These are phyloP conservation scores for Gambusia yucatana DNA, from an alignment of 2,797 vertebrate species.

Conservation along the genomic window DNA sequence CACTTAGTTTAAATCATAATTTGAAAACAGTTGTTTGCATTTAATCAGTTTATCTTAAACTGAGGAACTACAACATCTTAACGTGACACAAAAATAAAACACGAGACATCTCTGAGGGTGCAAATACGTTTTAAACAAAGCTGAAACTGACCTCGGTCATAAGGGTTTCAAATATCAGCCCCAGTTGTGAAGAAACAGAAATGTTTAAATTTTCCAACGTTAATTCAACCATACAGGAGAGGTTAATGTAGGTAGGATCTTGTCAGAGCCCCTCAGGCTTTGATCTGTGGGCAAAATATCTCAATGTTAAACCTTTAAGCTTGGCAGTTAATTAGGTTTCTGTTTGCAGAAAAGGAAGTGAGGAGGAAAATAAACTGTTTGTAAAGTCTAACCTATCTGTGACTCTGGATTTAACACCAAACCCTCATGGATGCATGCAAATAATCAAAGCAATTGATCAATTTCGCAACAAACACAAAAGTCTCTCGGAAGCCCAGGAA, in stretches of 20 bases:
- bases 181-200: constrained; percentile 28
- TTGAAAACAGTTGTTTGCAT: background rate
- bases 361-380: constrained; percentile 45
- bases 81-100: background rate
- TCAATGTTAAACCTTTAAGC: constrained; percentile 54
- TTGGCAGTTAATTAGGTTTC: constrained; percentile 65
- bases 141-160: background rate
- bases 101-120: background rate
- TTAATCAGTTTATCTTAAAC: background rate
- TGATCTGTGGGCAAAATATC: constrained; percentile 61
- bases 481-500: constrained; percentile 15
- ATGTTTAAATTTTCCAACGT: constrained; percentile 19
- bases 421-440: constrained; percentile 31
- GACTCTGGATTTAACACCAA: constrained; percentile 30
- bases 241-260: constrained; percentile 50
- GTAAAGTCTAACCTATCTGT: constrained; percentile 41
- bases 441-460: constrained; percentile 49
- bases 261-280: constrained; percentile 37
- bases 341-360: constrained; percentile 52
- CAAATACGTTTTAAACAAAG: background rate
- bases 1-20: no score
- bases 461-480: constrained; percentile 30
- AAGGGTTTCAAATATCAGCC: background rate
- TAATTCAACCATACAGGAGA: constrained; percentile 43
- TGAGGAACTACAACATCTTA: background rate